These are phyloP conservation scores for Megalops cyprinoides DNA, from an alignment of 2,797 vertebrate species.

Conservation along the genomic window DNA sequence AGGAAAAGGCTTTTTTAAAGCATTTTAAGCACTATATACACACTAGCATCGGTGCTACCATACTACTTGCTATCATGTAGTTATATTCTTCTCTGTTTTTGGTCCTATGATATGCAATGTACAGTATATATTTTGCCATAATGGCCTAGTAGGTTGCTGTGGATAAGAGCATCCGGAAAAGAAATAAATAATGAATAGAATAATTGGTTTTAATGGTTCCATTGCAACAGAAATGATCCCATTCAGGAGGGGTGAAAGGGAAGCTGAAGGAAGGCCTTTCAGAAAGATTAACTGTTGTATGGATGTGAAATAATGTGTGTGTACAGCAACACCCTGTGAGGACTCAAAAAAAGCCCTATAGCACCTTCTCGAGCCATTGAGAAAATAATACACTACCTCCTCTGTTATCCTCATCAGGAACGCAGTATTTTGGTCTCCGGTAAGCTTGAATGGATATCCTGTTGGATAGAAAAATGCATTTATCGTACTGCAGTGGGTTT, in stretches of 20 bases:
- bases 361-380: constrained; percentile 89
- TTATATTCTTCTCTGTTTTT: no score
- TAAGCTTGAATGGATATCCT: constrained; percentile 95
- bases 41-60: no score
- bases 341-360: constrained; percentile 89
- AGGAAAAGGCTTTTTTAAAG: neutral
- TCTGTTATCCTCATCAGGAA: constrained; percentile 98
- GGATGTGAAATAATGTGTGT: constrained; percentile 60
- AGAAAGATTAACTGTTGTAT: constrained; percentile 63
- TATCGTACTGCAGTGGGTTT: constrained; percentile 82
- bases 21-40: no score
- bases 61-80: no score
- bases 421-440: constrained; percentile 80
- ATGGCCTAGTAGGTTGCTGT: no score
- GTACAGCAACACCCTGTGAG: constrained; percentile 56
- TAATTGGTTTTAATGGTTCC: neutral
- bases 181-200: no score
- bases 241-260: neutral
- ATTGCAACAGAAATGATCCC: neutral
- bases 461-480: constrained; percentile 91
- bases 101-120: no score
- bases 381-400: constrained; percentile 83
- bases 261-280: constrained; percentile 18
- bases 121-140: no score
- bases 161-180: no score